phyloP scores from a whole-genome alignment of 2,888 invertebrate species.

The Acanthosepion pharaonis region DNA sequence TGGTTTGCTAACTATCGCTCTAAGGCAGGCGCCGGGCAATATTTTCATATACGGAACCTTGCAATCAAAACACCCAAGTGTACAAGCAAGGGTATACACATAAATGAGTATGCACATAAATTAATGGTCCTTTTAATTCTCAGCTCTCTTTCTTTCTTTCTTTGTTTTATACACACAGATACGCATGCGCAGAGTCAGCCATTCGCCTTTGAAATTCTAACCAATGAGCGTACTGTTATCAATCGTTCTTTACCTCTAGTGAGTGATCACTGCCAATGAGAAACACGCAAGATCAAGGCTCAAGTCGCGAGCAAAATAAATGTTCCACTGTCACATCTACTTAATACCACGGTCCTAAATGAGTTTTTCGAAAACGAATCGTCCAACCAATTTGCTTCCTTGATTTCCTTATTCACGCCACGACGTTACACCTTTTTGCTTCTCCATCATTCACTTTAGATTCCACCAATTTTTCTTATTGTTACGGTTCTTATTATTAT shows the following conservation, averaged over 20 bases:
- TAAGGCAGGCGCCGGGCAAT: too few species aligned
- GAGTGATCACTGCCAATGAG: not conserved
- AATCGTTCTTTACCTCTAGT: not conserved
- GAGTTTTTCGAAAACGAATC: slow-evolving; percentile 33
- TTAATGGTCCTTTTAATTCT: too few species aligned
- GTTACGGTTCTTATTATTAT: not conserved
- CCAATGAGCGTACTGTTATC: not conserved
- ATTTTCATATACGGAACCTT: too few species aligned
- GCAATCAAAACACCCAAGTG: too few species aligned
- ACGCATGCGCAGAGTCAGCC: not conserved
- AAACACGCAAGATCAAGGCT: not conserved
- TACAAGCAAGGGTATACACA: too few species aligned
- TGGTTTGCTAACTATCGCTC: too few species aligned
- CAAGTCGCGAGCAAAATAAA: not conserved
- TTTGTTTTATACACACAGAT: not conserved
- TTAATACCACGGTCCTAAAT: not conserved
- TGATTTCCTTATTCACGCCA: slow-evolving; percentile 33
- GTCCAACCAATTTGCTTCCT: not conserved
- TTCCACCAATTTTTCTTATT: not conserved
- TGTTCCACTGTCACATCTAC: not conserved
- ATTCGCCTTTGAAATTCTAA: not conserved
- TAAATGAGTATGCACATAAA: too few species aligned
- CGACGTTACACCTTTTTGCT: not conserved
- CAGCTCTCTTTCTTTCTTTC: not conserved
- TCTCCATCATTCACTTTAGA: not conserved